Percentiles rank a stretch among this genome's conserved stretches.
Evolutionary conservation across 2,888 invertebrate species (phyloP).

Genomic region (Sphaeridia pumilis): DNA sequence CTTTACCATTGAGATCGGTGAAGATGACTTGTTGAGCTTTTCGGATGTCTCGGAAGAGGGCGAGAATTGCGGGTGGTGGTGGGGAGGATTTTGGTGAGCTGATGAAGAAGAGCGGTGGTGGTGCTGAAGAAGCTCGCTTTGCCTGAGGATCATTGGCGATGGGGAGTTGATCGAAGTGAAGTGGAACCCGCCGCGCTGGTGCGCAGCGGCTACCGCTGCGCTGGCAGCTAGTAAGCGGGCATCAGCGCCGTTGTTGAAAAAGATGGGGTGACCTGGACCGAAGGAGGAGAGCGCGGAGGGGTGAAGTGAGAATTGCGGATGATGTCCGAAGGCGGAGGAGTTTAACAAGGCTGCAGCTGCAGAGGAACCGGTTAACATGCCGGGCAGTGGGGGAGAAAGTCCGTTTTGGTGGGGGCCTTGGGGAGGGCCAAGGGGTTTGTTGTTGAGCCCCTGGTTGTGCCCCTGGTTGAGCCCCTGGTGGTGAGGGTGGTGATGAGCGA

Average conservation of each 20-base stretch:
- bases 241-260: constrained; percentile 28
- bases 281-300: constrained; percentile 10
- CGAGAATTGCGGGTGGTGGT: constrained; percentile 4
- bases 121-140: background rate
- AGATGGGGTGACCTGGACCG: constrained; percentile 25
- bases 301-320: constrained; percentile 6
- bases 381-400: constrained; percentile 29
- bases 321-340: constrained; percentile 10
- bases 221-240: constrained; percentile 29
- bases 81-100: background rate
- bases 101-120: constrained; percentile 1
- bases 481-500: constrained; percentile 3
- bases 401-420: constrained; percentile 10
- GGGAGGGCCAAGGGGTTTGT: no score
- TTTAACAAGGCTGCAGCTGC: constrained; percentile 2
- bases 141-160: constrained; percentile 19
- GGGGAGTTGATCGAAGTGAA: constrained; percentile 3
- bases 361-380: constrained; percentile 18
- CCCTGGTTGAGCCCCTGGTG: background rate
- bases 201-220: constrained; percentile 27
- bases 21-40: constrained; percentile 2
- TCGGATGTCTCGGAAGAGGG: constrained; percentile 1
- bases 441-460: background rate
- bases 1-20: background rate
- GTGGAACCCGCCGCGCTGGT: background rate